Evolutionary conservation across 2,113 vertebrate species (phyloP), one percentile per base, ranked within the genome.

Genomic region (Phainopepla nitens): DNA sequence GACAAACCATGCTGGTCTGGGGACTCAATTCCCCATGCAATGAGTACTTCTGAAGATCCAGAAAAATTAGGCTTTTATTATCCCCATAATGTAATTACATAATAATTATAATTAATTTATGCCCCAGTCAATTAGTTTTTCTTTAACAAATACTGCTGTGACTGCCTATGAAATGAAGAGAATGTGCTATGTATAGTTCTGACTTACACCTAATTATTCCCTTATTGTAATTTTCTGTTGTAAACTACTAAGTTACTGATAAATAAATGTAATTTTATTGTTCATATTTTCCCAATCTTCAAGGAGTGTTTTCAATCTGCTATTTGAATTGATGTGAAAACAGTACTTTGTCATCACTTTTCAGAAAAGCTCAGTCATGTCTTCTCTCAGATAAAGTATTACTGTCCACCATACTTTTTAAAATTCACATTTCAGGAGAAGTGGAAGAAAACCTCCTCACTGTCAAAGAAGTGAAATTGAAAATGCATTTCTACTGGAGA

Each of bases 1-100:
- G 27, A 45, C 1, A 14, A 78, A 44, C 4, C 21, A 45, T 49
- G 14, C 3, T 57, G 19, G 44, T 81, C 29, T 69, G 16, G 31
- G 45, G 9, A 57, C 11, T n/a, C 1, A 1, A 10, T 45, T 84
- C 12, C 8, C 10, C 0, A 29, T n/a, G 13, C 7, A 50, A 45
- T 15, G 7, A 73, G 13, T 28, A 42, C 3, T 7, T 57, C 22
- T 65, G 45, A 87, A 89, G 13, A 65, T 79, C 4, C 6, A 12
- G 35, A 44, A 35, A 72, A 33, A 51, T 6, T 20, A 8, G 1
- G 2, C 18, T 87, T 90, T 82, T 27, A 22, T 69, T 69, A 47
- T 35, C 3, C 3, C 9, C 14, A 22, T 45, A 45, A 41, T 12
- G 7, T 21, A 51, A 35, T 58, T 58, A 28, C 23, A n/a, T 44